phyloP scores from a whole-genome alignment of 1,140 invertebrate genomes.

The Chionoecetes opilio region DNA sequence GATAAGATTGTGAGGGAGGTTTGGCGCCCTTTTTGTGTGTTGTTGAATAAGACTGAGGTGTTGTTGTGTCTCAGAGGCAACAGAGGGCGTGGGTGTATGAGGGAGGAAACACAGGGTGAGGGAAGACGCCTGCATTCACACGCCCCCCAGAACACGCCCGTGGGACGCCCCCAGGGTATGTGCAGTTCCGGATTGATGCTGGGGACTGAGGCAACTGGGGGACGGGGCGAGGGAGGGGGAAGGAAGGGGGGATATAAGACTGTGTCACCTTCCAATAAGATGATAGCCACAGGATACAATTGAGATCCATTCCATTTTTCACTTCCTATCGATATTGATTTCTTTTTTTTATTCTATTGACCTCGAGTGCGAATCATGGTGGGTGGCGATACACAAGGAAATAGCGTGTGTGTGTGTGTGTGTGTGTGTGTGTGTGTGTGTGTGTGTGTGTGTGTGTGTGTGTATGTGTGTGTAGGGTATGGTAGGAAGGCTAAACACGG shows the following conservation, averaged over 20 bases:
- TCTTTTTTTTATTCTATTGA: not conserved
- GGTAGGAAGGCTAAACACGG: constrained; percentile 37
- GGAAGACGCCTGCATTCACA: not conserved
- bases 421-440: constrained; percentile 51
- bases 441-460: constrained; percentile 49
- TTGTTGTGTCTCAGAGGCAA: not conserved
- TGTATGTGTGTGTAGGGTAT: not conserved
- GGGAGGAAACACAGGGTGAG: not conserved
- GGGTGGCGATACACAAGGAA: not conserved
- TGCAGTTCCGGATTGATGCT: no score
- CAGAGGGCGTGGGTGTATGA: no score
- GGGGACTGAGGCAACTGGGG: no score
- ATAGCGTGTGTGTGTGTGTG: not conserved
- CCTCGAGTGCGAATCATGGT: not conserved
- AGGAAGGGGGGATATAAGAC: no score
- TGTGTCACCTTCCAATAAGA: no score
- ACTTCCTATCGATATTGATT: no score
- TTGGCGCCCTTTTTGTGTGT: not conserved
- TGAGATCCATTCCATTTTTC: no score
- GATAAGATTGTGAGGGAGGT: not conserved
- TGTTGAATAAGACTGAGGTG: not conserved
- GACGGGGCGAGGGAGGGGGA: no score
- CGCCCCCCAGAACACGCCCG: no score
- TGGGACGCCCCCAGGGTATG: no score
- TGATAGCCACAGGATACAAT: no score